Conservation (phyloP, 1,140 invertebrate species). For the Macrobrachium rosenbergii region DNA sequence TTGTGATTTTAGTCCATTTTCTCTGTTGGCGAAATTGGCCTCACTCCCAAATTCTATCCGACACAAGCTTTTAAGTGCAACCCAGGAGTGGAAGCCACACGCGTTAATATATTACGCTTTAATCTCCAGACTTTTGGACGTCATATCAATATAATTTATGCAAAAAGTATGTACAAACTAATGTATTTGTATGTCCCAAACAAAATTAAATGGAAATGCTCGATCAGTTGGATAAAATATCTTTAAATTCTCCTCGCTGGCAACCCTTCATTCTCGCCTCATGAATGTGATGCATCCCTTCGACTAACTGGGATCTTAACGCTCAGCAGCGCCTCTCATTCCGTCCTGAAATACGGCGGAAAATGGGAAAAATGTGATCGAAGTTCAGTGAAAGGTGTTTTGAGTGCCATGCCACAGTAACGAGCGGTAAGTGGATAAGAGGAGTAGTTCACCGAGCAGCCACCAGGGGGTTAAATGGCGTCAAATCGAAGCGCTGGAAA, state of each 20-base stretch:
- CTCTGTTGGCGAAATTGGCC: conserved; percentile 59
- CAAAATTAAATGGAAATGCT: too few species aligned
- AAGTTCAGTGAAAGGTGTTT: conserved; percentile 52
- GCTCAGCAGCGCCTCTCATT: not conserved
- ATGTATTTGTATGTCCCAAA: not conserved
- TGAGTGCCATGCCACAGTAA: conserved; percentile 41
- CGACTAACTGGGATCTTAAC: not conserved
- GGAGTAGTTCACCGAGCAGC: conserved; percentile 51
- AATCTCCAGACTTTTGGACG: not conserved
- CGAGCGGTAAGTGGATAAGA: conserved; percentile 57
- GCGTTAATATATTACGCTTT: not conserved
- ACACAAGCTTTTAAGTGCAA: conserved; percentile 63
- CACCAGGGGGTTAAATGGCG: conserved; percentile 55
- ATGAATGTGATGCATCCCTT: not conserved
- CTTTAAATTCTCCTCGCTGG: not conserved
- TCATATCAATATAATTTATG: too few species aligned
- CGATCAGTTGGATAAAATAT: too few species aligned
- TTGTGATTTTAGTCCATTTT: conserved; percentile 63
- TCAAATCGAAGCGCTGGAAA: conserved; percentile 41
- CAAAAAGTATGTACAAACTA: too few species aligned
- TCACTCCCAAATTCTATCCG: conserved; percentile 58
- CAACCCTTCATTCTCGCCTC: conserved; percentile 1
- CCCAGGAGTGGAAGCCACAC: conserved; percentile 38
- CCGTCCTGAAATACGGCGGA: not conserved
- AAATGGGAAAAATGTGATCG: conserved; percentile 13